phyloP scores from a whole-genome alignment of 2,797 vertebrate genomes.

The Caiman crocodilus region DNA sequence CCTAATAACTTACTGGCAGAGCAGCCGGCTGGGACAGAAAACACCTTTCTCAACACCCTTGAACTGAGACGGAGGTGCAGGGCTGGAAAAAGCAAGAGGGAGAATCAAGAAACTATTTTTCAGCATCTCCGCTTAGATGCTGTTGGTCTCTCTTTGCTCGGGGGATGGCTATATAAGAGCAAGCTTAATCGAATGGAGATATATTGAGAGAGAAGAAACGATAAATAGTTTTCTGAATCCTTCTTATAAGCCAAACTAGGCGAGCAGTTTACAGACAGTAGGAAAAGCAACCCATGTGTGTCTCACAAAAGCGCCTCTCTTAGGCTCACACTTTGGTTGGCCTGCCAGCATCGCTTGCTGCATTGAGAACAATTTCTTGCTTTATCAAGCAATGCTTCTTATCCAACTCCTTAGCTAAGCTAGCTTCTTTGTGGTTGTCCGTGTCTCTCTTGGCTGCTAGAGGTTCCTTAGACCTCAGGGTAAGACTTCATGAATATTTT shows the following conservation, averaged over 20 bases:
- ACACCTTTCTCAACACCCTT: not conserved
- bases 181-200: not conserved
- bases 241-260: no score
- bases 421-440: not conserved
- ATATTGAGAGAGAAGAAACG: not conserved
- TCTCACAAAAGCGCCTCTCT: not conserved
- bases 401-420: not conserved
- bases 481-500: not conserved
- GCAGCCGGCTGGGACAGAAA: not conserved
- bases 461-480: not conserved
- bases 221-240: not conserved
- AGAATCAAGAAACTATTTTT: not conserved
- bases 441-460: not conserved
- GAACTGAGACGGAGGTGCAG: not conserved
- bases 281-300: not conserved
- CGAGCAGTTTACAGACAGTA: not conserved
- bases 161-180: not conserved
- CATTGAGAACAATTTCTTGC: not conserved
- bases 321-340: not conserved
- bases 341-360: not conserved
- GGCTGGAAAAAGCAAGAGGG: not conserved
- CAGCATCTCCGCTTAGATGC: not conserved
- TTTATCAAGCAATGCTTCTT: not conserved
- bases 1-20: not conserved
- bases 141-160: not conserved